Conservation (phyloP, 1,140 invertebrate genomes). For the Aphelenchoides fujianensis region DNA sequence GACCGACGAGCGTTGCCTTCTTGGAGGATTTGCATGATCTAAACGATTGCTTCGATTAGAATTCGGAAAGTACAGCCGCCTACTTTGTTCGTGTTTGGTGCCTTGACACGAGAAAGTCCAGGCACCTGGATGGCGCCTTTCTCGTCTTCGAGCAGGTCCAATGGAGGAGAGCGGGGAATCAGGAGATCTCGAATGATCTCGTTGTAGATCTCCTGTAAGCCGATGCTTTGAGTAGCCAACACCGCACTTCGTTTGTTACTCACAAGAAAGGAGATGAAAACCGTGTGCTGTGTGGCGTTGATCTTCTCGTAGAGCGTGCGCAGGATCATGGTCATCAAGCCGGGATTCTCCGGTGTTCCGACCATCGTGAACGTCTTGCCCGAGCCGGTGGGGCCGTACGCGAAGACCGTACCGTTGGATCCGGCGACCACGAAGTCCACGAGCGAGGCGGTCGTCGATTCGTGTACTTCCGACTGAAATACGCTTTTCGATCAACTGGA, state of each 20-base stretch:
- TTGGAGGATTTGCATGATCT: slow-evolving; percentile 80
- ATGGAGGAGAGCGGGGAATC: slow-evolving; percentile 75
- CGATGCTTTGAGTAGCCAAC: slow-evolving; percentile 21
- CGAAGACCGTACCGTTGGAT: slow-evolving; percentile 84
- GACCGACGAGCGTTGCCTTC: slow-evolving; percentile 83
- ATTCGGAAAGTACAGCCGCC: slow-evolving; percentile 19
- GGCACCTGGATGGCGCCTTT: slow-evolving; percentile 80
- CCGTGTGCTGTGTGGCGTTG: slow-evolving; percentile 69
- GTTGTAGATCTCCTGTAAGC: slow-evolving; percentile 86
- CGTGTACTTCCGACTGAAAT: slow-evolving; percentile 78
- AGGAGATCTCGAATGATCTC: slow-evolving; percentile 89
- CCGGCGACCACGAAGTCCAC: slow-evolving; percentile 69
- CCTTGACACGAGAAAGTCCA: slow-evolving; percentile 78
- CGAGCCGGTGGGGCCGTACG: slow-evolving; percentile 81
- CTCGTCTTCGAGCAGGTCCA: slow-evolving; percentile 85
- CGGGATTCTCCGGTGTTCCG: slow-evolving; percentile 76
- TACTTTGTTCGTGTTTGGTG: slow-evolving; percentile 74
- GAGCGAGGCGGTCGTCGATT: slow-evolving; percentile 67
- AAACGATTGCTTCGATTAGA: slow-evolving; percentile 57
- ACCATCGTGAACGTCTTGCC: slow-evolving; percentile 98
- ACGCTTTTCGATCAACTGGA: slow-evolving; percentile 23
- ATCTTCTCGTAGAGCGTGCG: slow-evolving; percentile 81
- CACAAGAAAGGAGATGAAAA: slow-evolving; percentile 90
- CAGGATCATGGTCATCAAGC: slow-evolving; percentile 81
- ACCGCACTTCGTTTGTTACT: slow-evolving; percentile 28